These are phyloP conservation scores for Drosophila ohnishii DNA, from an alignment of 1,140 invertebrate species.

Conservation along the genomic window DNA sequence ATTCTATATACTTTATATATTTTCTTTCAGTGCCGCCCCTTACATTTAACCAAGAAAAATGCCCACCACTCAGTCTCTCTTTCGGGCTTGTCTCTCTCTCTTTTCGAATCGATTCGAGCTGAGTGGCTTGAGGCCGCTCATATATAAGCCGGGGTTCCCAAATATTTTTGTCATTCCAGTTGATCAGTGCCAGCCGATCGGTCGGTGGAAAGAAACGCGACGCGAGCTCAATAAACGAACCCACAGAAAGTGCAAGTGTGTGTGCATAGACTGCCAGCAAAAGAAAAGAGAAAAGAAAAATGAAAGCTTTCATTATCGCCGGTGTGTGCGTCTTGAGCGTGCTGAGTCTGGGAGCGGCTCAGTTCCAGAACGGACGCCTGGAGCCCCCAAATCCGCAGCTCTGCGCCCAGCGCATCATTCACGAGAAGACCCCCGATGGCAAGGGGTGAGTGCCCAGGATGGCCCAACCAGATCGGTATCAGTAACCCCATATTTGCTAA, in stretches of 20 bases:
- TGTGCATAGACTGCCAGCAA: constrained; percentile 29
- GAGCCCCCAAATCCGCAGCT: constrained; percentile 89
- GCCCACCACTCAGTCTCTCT: constrained; percentile 20
- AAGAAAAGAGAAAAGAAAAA: constrained; percentile 58
- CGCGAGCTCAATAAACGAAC: constrained; percentile 29
- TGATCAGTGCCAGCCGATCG: constrained; percentile 60
- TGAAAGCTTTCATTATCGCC: constrained; percentile 83
- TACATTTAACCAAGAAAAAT: constrained; percentile 9
- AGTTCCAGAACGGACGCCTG: constrained; percentile 88
- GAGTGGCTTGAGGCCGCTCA: constrained; percentile 13
- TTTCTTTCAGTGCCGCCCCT: constrained; percentile 10
- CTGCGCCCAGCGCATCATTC: constrained; percentile 88
- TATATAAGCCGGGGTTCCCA: constrained; percentile 70
- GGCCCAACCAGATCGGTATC: neutral
- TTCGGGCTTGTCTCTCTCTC: constrained; percentile 3
- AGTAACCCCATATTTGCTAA: neutral
- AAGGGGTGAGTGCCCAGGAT: constrained; percentile 74
- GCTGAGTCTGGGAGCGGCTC: constrained; percentile 84
- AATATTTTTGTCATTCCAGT: constrained; percentile 76
- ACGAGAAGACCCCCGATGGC: constrained; percentile 86
- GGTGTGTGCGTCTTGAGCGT: constrained; percentile 83
- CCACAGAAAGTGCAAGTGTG: constrained; percentile 60
- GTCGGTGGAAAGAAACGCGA: constrained; percentile 48
- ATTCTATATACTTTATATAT: neutral
- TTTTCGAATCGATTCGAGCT: constrained; percentile 14